Evolutionary conservation across 2,888 invertebrate species (phyloP).

Genomic region (Lithophane socia): DNA sequence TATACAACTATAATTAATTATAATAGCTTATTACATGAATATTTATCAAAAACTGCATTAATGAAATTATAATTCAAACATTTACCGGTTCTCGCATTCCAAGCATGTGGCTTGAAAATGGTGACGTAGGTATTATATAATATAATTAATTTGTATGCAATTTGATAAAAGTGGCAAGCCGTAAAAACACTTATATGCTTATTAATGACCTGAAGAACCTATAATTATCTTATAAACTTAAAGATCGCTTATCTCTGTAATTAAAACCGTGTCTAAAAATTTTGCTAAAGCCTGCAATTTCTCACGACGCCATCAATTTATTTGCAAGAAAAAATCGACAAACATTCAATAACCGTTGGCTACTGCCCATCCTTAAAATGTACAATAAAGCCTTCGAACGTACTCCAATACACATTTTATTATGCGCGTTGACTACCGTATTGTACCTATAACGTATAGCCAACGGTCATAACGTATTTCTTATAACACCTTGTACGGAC

Average conservation of each 20-base stretch:
- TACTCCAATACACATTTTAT: constrained; percentile 40
- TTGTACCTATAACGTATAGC: constrained; percentile 51
- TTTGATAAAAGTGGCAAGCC: constrained; percentile 10
- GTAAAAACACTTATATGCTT: constrained; percentile 6
- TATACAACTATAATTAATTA: constrained; percentile 40
- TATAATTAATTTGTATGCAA: background rate
- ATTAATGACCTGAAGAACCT: constrained; percentile 7
- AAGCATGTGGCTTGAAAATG: constrained; percentile 34
- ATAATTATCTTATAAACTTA: constrained; percentile 31
- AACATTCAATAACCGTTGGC: constrained; percentile 40
- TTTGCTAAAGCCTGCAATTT: constrained; percentile 8
- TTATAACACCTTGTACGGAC: constrained; percentile 72
- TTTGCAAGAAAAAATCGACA: constrained; percentile 13
- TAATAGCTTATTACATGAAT: constrained; percentile 44
- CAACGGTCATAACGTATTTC: constrained; percentile 84
- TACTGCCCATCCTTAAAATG: constrained; percentile 45
- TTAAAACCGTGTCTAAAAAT: constrained; percentile 15
- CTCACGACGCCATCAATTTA: constrained; percentile 9
- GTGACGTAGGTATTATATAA: constrained; percentile 20
- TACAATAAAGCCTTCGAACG: constrained; percentile 35
- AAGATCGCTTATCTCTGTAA: constrained; percentile 18
- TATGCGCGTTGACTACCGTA: constrained; percentile 49
- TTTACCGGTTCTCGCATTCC: constrained; percentile 48
- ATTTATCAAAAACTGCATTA: constrained; percentile 33
- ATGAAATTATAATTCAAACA: constrained; percentile 41